These are phyloP conservation scores for Boloria selene DNA, from an alignment of 2,888 invertebrate genomes.

Conservation along the genomic window DNA sequence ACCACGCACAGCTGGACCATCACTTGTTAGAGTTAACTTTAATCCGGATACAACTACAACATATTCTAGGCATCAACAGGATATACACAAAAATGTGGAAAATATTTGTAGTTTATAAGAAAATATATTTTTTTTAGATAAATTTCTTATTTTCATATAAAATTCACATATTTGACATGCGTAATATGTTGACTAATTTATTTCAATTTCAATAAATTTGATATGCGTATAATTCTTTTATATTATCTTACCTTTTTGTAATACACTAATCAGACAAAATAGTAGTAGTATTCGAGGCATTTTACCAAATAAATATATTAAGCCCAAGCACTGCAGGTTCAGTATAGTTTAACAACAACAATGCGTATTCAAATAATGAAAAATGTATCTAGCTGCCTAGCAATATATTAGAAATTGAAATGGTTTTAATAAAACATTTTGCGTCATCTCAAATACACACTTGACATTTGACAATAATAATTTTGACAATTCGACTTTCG, in stretches of 20 bases:
- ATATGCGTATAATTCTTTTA: background rate
- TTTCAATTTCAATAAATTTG: background rate
- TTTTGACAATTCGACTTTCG: too few relatives aligned
- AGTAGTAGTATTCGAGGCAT: constrained; percentile 56
- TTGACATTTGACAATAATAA: constrained; percentile 7
- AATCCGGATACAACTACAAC: constrained; percentile 50
- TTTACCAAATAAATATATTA: constrained; percentile 5
- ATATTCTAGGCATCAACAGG: background rate
- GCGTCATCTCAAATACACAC: constrained; percentile 46
- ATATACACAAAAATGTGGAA: too few relatives aligned
- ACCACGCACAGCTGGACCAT: constrained; percentile 88
- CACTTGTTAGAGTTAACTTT: constrained; percentile 78
- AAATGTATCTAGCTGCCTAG: background rate
- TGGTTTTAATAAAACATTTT: constrained; percentile 44
- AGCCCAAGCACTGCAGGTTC: background rate
- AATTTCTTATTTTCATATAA: too few relatives aligned
- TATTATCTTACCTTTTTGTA: constrained; percentile 41
- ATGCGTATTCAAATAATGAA: constrained; percentile 25
- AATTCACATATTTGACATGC: too few relatives aligned
- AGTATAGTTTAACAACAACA: background rate
- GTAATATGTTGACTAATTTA: too few relatives aligned
- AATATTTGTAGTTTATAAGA: too few relatives aligned
- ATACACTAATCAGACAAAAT: constrained; percentile 42
- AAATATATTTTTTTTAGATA: too few relatives aligned
- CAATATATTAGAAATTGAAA: constrained; percentile 29